Evolutionary conservation across 2,888 invertebrate species (phyloP), one percentile per base, ranked within the genome.

Genomic region (Hipparchia semele): DNA sequence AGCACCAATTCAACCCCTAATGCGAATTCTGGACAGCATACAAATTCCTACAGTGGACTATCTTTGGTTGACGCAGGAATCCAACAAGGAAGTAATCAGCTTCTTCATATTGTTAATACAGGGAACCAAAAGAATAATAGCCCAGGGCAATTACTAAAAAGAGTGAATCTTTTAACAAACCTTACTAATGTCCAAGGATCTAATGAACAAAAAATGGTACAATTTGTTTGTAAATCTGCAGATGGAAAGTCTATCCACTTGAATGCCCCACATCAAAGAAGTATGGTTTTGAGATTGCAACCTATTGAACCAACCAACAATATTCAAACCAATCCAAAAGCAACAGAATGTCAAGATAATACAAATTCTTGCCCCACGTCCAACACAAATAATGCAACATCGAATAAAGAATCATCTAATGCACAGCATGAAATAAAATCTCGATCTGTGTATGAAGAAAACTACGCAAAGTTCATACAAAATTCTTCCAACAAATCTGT

Each of bases 161-260:
- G 94, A 77, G 94, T 94, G 0, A 94, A 94, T 79, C 86, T 94
- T 53, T 79, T 94, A 45, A 94, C 94, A 0, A 94, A 94, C 81
- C 81, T 94, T 2, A 82, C 91, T 1, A 94, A 93, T 79, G 89
- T 88, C 7, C 94, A 94, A 85, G 94, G 93, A 39, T 84, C 88
- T 5, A 93, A 89, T 77, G 94, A 94, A 75, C 94, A 94, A 78
- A 94, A 94, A 83, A 94, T 94, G 92, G 93, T 95, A 46, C 95
- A 95, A 80, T 95, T 95, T 81, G 95, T 96, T 62, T 96, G 95
- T 81, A 96, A 96, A 86, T 95, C 96, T 58, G 90, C 94, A 23
- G 95, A 95, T 79, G 95, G 95, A 9, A 95, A 95, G 86, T 84
- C 95, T 70, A 94, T 95, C 76, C 95, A 95, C 74, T 83, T 95